These are phyloP conservation scores for Furcifer pardalis DNA, from an alignment of 2,797 vertebrate species.

Conservation along the genomic window DNA sequence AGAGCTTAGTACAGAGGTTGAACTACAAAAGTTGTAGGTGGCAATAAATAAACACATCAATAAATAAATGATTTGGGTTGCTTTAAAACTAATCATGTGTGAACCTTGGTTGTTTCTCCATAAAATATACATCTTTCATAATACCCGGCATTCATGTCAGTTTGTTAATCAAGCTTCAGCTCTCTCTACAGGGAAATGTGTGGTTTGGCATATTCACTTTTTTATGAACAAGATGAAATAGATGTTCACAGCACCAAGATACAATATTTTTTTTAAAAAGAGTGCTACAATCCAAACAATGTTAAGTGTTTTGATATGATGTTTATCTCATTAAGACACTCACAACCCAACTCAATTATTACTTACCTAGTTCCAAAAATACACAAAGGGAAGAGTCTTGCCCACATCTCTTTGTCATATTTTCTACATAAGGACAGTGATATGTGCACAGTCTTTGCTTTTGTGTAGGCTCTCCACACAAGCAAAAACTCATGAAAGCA, in stretches of 20 bases:
- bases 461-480: too few species aligned
- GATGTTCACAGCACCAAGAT: background rate
- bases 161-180: constrained; percentile 22
- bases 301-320: background rate
- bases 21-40: constrained; percentile 12
- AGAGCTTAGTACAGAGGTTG: constrained; percentile 8
- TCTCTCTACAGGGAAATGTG: background rate
- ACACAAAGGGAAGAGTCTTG: too few species aligned
- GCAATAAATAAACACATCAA: constrained; percentile 31
- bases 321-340: background rate
- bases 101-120: background rate
- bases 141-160: background rate
- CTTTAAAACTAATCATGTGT: constrained; percentile 25
- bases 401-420: too few species aligned
- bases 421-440: too few species aligned
- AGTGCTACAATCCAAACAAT: background rate
- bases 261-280: background rate
- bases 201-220: background rate
- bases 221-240: constrained; percentile 8
- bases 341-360: background rate
- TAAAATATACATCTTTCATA: background rate
- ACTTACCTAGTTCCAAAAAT: too few species aligned
- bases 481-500: too few species aligned
- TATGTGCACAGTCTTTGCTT: too few species aligned
- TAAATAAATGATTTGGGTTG: constrained; percentile 40